Evolutionary conservation across 2,113 vertebrate species (phyloP).

Genomic region (Benitochromis conjunctus): DNA sequence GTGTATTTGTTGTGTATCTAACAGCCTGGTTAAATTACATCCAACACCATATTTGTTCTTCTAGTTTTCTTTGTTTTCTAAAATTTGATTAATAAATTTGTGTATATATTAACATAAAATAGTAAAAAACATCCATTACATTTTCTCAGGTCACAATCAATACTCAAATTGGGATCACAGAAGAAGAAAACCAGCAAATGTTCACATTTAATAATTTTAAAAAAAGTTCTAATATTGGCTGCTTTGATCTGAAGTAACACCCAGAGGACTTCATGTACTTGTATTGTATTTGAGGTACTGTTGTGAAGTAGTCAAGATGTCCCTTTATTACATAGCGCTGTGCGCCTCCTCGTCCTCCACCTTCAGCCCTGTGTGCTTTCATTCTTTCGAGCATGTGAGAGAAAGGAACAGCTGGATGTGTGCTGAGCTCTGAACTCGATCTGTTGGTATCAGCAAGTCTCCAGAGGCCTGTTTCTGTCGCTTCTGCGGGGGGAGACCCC

Average conservation of each 20-base stretch:
- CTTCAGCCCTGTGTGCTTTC: neutral
- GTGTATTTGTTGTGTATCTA: neutral
- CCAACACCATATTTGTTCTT: neutral
- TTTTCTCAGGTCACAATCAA: neutral
- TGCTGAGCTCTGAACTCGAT: constrained; percentile 52
- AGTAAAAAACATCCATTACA: neutral
- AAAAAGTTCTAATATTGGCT: neutral
- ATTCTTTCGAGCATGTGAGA: constrained; percentile 40
- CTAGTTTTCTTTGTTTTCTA: neutral
- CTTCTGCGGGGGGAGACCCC: constrained; percentile 20
- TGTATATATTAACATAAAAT: neutral
- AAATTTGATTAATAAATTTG: neutral
- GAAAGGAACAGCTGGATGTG: constrained; percentile 72
- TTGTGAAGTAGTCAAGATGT: neutral
- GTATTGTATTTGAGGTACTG: neutral
- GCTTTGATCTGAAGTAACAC: neutral
- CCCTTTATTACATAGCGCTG: neutral
- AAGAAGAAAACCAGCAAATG: neutral
- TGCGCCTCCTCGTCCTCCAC: neutral
- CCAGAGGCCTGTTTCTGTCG: constrained; percentile 49
- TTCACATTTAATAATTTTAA: neutral
- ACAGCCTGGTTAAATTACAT: neutral
- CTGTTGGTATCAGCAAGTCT: constrained; percentile 52
- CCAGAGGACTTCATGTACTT: neutral
- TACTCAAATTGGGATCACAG: neutral